Conservation (phyloP, 2,888 invertebrate genomes). For the Callinectes sapidus region DNA sequence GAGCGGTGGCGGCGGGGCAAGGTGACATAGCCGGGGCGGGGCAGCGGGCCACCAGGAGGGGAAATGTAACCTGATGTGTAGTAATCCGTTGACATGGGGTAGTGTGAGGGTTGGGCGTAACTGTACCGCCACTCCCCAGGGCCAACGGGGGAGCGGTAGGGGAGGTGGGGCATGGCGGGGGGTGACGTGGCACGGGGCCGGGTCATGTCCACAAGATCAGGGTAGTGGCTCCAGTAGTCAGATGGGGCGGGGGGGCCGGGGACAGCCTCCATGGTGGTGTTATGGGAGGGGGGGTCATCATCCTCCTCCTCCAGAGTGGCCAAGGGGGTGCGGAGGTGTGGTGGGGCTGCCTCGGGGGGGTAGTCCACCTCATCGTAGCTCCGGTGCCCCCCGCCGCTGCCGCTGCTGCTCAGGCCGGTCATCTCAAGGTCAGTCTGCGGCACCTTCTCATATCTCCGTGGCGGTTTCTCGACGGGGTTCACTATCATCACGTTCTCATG, state of each 20-base stretch:
- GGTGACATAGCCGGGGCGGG: conserved; percentile 74
- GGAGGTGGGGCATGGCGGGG: conserved; percentile 67
- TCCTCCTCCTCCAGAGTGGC: conserved; percentile 70
- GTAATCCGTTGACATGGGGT: neutral
- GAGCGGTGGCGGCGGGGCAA: conserved; percentile 73
- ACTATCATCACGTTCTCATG: conserved; percentile 90
- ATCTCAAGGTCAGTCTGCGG: conserved; percentile 73
- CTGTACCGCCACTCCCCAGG: conserved; percentile 66
- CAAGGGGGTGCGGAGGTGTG: conserved; percentile 75
- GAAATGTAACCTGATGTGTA: conserved; percentile 50
- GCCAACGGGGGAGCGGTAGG: conserved; percentile 64
- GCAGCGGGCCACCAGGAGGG: conserved; percentile 42
- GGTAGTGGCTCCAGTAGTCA: conserved; percentile 55
- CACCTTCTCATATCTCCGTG: conserved; percentile 73
- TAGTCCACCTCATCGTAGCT: conserved; percentile 71
- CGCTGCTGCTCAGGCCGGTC: conserved; percentile 57
- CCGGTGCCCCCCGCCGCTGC: conserved; percentile 64
- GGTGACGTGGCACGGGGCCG: conserved; percentile 67
- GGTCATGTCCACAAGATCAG: conserved; percentile 68
- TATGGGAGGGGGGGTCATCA: conserved; percentile 55
- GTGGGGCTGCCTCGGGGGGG: conserved; percentile 72
- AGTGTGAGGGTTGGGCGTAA: conserved; percentile 61
- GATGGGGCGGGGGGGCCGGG: conserved; percentile 19
- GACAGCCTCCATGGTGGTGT: conserved; percentile 62
- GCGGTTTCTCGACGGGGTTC: conserved; percentile 73